Conservation (phyloP, 2,888 invertebrate genomes). For the Tenthredo livida region DNA sequence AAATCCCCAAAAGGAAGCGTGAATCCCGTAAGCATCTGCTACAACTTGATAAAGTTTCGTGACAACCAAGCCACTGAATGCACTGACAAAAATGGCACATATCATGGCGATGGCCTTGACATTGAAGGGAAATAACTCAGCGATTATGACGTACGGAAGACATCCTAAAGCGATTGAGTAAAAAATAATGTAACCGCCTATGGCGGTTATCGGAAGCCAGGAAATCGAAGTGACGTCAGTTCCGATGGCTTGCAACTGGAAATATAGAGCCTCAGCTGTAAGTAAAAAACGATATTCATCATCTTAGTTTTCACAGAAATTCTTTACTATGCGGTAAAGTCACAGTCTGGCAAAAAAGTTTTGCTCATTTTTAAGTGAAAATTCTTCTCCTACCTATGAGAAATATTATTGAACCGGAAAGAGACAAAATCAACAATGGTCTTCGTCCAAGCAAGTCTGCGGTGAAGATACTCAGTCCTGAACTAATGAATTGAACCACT, state of each 20-base stretch:
- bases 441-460: slow-evolving; percentile 59
- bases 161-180: slow-evolving; percentile 53
- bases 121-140: slow-evolving; percentile 55
- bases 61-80: slow-evolving; percentile 60
- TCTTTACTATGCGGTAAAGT: neutral
- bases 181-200: neutral
- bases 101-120: slow-evolving; percentile 60
- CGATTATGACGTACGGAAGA: slow-evolving; percentile 50
- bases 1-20: slow-evolving; percentile 70
- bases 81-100: slow-evolving; percentile 67
- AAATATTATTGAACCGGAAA: slow-evolving; percentile 31
- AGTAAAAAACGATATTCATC: neutral
- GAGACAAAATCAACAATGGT: neutral
- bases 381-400: neutral
- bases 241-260: slow-evolving; percentile 43
- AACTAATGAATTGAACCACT: neutral
- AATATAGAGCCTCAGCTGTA: slow-evolving; percentile 40
- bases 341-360: neutral
- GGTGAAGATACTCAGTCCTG: neutral
- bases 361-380: neutral
- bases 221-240: slow-evolving; percentile 59
- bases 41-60: slow-evolving; percentile 69
- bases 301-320: neutral
- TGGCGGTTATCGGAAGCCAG: slow-evolving; percentile 62
- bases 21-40: slow-evolving; percentile 68